These are phyloP conservation scores for Phrynocephalus forsythii DNA, from an alignment of 2,797 vertebrate species.

Conservation along the genomic window DNA sequence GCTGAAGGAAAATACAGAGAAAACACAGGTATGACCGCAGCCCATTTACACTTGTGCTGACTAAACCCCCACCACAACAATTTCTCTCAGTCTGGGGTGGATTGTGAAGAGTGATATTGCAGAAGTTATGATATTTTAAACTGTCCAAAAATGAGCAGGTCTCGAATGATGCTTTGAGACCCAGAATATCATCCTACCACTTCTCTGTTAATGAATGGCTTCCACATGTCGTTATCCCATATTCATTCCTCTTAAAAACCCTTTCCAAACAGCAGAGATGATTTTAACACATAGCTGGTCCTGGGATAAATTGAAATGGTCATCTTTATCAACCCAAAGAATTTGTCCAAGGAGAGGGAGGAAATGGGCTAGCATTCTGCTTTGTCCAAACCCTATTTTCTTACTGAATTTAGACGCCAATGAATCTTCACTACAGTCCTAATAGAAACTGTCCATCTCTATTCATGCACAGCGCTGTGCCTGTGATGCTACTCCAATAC, in stretches of 20 bases:
- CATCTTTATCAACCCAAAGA: neutral
- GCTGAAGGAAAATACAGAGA: too few species aligned
- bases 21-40: too few species aligned
- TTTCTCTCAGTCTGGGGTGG: neutral
- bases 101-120: neutral
- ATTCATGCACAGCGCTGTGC: neutral
- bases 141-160: neutral
- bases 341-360: neutral
- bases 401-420: constrained; percentile 8
- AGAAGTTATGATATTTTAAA: neutral
- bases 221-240: neutral
- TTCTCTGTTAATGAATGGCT: neutral
- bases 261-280: neutral
- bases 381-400: constrained; percentile 18
- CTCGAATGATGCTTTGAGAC: neutral
- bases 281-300: neutral
- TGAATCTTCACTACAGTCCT: neutral
- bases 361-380: constrained; percentile 1
- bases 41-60: neutral
- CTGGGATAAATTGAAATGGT: neutral
- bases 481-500: constrained; percentile 18
- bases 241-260: neutral
- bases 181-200: too few species aligned
- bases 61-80: neutral
- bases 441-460: constrained; percentile 13